phyloP scores from a whole-genome alignment of 1,140 invertebrate species.

The Aphis gossypii region DNA sequence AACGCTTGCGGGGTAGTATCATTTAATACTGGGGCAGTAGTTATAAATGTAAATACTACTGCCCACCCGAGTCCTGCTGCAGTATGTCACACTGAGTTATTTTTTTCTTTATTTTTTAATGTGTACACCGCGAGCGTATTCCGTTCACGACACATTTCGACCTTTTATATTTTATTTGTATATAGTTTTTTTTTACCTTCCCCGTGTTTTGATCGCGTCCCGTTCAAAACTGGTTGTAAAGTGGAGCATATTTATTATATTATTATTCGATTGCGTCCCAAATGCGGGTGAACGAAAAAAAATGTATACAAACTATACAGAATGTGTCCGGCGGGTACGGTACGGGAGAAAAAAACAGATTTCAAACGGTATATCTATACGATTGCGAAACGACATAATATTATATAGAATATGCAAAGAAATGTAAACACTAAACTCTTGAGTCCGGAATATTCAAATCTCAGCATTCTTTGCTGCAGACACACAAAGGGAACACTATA shows the following conservation, averaged over 20 bases:
- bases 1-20: not conserved
- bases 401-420: not conserved
- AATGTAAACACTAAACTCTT: not conserved
- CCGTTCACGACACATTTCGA: conserved; percentile 13
- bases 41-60: not conserved
- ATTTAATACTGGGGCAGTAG: not conserved
- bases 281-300: conserved; percentile 15
- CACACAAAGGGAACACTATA: too few relatives aligned
- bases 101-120: not conserved
- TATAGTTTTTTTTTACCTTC: not conserved
- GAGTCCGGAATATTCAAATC: not conserved
- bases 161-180: not conserved
- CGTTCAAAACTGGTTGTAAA: not conserved
- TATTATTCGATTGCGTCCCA: not conserved
- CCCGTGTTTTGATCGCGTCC: not conserved
- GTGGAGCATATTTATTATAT: conserved; percentile 6
- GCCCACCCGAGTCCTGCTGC: not conserved
- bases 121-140: not conserved
- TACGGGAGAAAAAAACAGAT: not conserved
- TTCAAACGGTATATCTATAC: not conserved
- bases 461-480: not conserved
- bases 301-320: not conserved
- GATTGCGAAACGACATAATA: not conserved
- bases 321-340: not conserved
- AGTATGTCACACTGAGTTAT: not conserved